These are phyloP conservation scores for Microtus agrestis DNA, from an alignment of 2,797 vertebrate genomes.

Conservation along the genomic window DNA sequence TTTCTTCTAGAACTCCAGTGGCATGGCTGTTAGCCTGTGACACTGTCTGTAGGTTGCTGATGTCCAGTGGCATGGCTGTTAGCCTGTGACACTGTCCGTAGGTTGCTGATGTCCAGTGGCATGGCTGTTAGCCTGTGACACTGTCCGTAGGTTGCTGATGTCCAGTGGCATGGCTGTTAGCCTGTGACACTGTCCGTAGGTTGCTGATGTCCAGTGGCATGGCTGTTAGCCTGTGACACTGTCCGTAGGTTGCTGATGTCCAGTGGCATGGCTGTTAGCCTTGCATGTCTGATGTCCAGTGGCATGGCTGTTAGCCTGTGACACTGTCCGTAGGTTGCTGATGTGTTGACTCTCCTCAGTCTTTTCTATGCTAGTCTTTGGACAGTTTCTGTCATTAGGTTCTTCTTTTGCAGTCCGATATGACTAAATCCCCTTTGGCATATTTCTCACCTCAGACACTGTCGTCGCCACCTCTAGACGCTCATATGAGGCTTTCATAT, in stretches of 20 bases:
- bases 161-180: no score
- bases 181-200: not conserved
- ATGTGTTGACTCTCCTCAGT: not conserved
- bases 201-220: not conserved
- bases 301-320: not conserved
- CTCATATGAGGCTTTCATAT: not conserved
- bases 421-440: not conserved
- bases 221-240: not conserved
- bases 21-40: not conserved
- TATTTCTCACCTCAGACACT: not conserved
- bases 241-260: not conserved
- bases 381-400: not conserved
- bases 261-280: not conserved
- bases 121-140: not conserved
- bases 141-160: not conserved
- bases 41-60: not conserved
- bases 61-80: not conserved
- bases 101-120: not conserved
- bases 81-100: not conserved
- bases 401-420: not conserved
- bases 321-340: not conserved
- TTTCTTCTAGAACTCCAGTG: not conserved
- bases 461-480: not conserved
- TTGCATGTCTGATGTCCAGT: not conserved
- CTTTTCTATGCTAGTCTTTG: not conserved